Base-by-base conservation (phyloP, 2,888 invertebrate genomes). In the Philhelius pedissequus region DNA sequence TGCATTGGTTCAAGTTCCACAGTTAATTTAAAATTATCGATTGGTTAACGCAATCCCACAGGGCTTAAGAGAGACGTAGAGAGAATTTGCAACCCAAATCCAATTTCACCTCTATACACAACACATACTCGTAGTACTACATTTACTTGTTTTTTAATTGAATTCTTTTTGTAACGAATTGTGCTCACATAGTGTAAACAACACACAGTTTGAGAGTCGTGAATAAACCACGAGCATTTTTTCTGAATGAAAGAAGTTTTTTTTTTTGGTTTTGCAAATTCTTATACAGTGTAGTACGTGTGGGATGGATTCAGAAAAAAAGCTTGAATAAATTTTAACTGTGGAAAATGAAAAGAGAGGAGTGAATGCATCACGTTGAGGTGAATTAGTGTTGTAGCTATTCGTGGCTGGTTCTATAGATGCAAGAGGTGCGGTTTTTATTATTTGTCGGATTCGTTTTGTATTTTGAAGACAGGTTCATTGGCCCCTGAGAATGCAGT, bases 211-310 rank as follows among this genome's bases (percentile, higher is more conserved):
- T 7, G 30, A 48, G 43, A 68, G 25, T 66, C 71, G 48, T 77
- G 77, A 78, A 78, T 78, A 48, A 78, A 73, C 71, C 66, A 60
- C 60, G 52, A 77, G 77, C 50, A 66, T 60, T 48, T 60, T n/a
- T 52, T 60, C 35, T 22, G 52, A 70, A 71, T 73, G 71, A 73
- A 80, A 43, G 32, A 77, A 20, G 81, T 60, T 68, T 40, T 71
- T 58, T 77, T 43, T 32, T 66, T 52, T 56, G 52, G 77, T n/a
- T n/a, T n/a, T n/a, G n/a, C n/a, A n/a, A n/a, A 35, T 70, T 43
- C 56, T 35, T 27, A 9, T 18, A n/a, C n/a, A 7, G 48, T 22
- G 70, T 25, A 32, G n/a, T n/a, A n/a, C n/a, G n/a, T 32, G 64
- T 64, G 64, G 45, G n/a, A 22, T 48, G 45, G 13, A 58, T 27